Conservation (phyloP, 2,888 invertebrate genomes). For the Phania funesta region DNA sequence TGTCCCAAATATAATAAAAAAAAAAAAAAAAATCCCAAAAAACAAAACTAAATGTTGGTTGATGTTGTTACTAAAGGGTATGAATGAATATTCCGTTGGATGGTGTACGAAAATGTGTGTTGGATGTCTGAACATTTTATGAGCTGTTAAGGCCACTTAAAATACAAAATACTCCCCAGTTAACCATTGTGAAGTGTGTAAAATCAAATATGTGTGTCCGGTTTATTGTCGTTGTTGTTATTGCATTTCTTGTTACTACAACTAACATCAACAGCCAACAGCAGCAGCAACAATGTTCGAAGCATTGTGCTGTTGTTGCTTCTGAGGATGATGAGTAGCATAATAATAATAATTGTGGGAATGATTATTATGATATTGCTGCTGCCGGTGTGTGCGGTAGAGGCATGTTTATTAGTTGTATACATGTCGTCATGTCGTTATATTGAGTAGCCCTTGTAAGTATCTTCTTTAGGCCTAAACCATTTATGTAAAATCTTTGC, state of each 20-base stretch:
- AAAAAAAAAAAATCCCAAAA: too few species aligned
- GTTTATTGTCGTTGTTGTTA: slow-evolving; percentile 61
- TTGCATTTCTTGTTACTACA: slow-evolving; percentile 45
- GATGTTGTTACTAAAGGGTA: slow-evolving; percentile 16
- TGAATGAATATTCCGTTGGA: slow-evolving; percentile 1
- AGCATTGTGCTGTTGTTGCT: slow-evolving; percentile 9
- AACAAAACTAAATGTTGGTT: slow-evolving; percentile 30
- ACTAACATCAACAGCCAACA: slow-evolving; percentile 30
- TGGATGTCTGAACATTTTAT: slow-evolving; percentile 73
- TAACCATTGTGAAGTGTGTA: slow-evolving; percentile 76
- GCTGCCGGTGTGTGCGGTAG: slow-evolving; percentile 22
- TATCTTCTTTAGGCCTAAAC: not conserved
- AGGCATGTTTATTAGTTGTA: slow-evolving; percentile 37
- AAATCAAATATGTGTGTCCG: slow-evolving; percentile 73
- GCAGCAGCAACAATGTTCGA: slow-evolving; percentile 1
- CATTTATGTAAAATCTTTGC: not conserved
- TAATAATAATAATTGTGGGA: slow-evolving; percentile 38
- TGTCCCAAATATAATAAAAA: slow-evolving; percentile 33
- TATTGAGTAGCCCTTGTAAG: not conserved
- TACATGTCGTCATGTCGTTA: slow-evolving; percentile 6
- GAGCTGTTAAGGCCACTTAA: slow-evolving; percentile 74
- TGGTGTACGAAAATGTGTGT: slow-evolving; percentile 27
- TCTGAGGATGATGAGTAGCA: slow-evolving; percentile 18
- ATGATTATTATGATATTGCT: slow-evolving; percentile 41
- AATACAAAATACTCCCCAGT: slow-evolving; percentile 78